Percentiles rank a stretch among this genome's conserved stretches.
Evolutionary conservation across 2,797 vertebrate genomes (phyloP).

Genomic region (Malurus leucopterus): DNA sequence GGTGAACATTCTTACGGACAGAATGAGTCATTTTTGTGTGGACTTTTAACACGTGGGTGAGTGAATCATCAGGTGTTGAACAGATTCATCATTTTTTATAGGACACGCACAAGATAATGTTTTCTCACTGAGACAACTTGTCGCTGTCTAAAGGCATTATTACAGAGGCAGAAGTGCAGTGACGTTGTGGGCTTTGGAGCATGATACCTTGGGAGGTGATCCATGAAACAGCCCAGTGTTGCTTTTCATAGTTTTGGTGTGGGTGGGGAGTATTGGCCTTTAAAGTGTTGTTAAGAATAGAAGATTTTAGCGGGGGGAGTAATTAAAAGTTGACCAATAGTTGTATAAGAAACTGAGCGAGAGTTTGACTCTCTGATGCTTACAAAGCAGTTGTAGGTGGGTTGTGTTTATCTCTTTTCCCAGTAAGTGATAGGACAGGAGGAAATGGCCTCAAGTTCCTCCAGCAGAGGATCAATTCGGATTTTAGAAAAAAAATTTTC

Average conservation of each 20-base stretch:
- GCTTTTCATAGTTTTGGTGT: neutral
- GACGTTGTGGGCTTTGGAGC: fast-evolving
- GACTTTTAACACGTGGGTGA: slow-evolving; percentile 42
- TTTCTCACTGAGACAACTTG: neutral
- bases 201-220: neutral
- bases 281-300: neutral
- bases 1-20: slow-evolving; percentile 25
- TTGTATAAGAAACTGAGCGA: fast-evolving
- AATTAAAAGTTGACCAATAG: neutral
- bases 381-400: neutral
- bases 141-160: neutral
- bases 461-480: neutral
- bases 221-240: neutral
- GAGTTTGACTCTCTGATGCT: neutral
- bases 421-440: fast-evolving
- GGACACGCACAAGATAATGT: neutral
- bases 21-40: slow-evolving; percentile 52
- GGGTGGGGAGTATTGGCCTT: neutral
- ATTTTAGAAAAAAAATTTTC: neutral
- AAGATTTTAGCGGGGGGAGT: fast-evolving
- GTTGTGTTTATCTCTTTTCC: neutral
- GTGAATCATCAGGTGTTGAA: slow-evolving; percentile 62
- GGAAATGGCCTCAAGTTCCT: neutral
- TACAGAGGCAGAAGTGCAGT: neutral
- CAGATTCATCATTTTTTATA: slow-evolving; percentile 37